These are phyloP conservation scores for Tenthredo distinguenda DNA, from an alignment of 2,888 invertebrate species.

Conservation along the genomic window DNA sequence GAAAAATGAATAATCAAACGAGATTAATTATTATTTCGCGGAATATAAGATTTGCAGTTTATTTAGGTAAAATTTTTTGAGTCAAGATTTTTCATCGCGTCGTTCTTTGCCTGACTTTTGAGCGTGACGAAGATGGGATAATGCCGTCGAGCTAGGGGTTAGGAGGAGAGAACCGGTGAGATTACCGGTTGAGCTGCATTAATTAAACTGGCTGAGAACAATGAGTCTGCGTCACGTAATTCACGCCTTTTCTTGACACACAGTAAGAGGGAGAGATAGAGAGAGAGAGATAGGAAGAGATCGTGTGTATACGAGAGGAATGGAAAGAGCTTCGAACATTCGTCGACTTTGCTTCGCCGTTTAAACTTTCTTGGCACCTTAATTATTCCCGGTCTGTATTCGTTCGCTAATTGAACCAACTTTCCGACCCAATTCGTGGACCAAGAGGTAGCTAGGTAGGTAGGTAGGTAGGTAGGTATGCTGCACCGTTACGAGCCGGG, in stretches of 20 bases:
- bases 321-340: slow-evolving; percentile 3
- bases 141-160: slow-evolving; percentile 15
- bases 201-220: slow-evolving; percentile 77
- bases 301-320: slow-evolving; percentile 34
- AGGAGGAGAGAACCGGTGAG: slow-evolving; percentile 29
- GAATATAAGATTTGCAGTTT: background rate
- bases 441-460: background rate
- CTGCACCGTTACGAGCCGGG: background rate
- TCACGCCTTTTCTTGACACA: slow-evolving; percentile 52
- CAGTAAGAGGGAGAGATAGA: slow-evolving; percentile 53
- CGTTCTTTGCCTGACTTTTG: slow-evolving; percentile 1
- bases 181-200: slow-evolving; percentile 73
- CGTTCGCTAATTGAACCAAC: slow-evolving; percentile 23
- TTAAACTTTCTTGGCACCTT: slow-evolving; percentile 43
- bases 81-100: background rate
- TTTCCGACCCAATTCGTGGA: background rate
- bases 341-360: slow-evolving; percentile 33
- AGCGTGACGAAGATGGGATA: slow-evolving; percentile 20
- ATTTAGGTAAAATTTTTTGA: background rate
- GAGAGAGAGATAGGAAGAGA: slow-evolving; percentile 53
- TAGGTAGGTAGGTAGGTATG: background rate
- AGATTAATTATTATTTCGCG: background rate
- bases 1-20: background rate
- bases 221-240: slow-evolving; percentile 71
- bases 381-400: slow-evolving; percentile 16